Evolutionary conservation across 2,888 invertebrate genomes (phyloP).

Genomic region (Hoplodrina blanda): DNA sequence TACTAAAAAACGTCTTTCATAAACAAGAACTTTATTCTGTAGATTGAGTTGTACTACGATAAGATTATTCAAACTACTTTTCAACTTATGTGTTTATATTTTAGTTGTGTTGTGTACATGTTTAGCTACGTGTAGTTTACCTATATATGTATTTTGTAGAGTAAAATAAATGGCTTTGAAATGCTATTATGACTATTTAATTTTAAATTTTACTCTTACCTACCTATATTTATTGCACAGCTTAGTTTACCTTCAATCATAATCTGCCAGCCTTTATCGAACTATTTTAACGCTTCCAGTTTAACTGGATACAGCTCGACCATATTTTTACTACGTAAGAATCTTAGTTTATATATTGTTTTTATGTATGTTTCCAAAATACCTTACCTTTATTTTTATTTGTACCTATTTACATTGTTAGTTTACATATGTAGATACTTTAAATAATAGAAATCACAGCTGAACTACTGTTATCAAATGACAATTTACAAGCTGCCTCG

Average conservation of each 20-base stretch:
- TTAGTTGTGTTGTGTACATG: too few relatives aligned
- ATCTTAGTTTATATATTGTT: too few relatives aligned
- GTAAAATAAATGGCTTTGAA: background rate
- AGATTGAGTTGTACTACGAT: constrained; percentile 7
- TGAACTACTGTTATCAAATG: too few relatives aligned
- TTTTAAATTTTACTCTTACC: background rate
- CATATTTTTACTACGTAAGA: too few relatives aligned
- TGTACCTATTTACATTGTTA: too few relatives aligned
- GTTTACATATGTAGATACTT: too few relatives aligned
- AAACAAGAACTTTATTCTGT: background rate
- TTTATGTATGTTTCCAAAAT: too few relatives aligned
- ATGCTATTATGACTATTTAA: background rate
- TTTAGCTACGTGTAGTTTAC: background rate
- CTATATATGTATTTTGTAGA: too few relatives aligned
- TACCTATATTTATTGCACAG: background rate
- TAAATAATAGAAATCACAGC: too few relatives aligned
- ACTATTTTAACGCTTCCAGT: background rate
- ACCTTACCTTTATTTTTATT: too few relatives aligned
- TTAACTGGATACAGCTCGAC: too few relatives aligned
- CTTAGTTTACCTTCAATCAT: background rate
- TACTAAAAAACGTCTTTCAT: constrained; percentile 9
- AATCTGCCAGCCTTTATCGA: background rate
- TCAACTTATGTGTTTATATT: background rate
- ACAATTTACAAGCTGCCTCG: too few relatives aligned
- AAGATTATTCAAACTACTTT: constrained; percentile 10